Conservation (phyloP, 2,113 vertebrate species). For the Ivindomyrus marchei region DNA sequence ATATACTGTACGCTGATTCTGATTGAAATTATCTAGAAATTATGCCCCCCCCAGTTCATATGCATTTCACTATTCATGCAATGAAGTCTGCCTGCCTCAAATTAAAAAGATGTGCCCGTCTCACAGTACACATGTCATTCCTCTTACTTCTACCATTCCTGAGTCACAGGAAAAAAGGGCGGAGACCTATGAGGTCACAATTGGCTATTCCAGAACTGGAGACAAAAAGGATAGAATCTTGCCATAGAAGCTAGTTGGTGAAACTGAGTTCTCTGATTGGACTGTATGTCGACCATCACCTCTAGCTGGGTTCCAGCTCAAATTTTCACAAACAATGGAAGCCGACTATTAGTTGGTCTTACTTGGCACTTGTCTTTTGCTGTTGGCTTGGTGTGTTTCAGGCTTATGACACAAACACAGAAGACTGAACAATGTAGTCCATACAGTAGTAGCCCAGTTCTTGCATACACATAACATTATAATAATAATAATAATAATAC, state of each 20-base stretch:
- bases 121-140: not conserved
- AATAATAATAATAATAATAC: too few species aligned
- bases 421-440: not conserved
- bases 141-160: too few species aligned
- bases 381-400: not conserved
- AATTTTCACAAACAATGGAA: not conserved
- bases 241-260: not conserved
- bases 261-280: not conserved
- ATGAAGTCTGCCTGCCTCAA: not conserved
- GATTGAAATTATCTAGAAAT: not conserved
- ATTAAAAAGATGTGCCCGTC: not conserved
- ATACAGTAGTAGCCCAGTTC: not conserved
- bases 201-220: too few species aligned
- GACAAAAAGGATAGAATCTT: too few species aligned
- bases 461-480: not conserved
- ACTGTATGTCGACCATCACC: not conserved
- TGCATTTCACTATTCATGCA: not conserved
- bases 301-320: not conserved
- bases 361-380: not conserved
- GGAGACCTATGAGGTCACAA: too few species aligned
- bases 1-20: not conserved
- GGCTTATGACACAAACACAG: not conserved
- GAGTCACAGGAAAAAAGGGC: too few species aligned
- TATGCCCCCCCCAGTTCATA: not conserved
- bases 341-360: not conserved